Percentiles rank a stretch among this genome's conserved stretches.
phyloP scores from a whole-genome alignment of 1,140 invertebrate genomes.

The Scaptodrosophila lebanonensis region DNA sequence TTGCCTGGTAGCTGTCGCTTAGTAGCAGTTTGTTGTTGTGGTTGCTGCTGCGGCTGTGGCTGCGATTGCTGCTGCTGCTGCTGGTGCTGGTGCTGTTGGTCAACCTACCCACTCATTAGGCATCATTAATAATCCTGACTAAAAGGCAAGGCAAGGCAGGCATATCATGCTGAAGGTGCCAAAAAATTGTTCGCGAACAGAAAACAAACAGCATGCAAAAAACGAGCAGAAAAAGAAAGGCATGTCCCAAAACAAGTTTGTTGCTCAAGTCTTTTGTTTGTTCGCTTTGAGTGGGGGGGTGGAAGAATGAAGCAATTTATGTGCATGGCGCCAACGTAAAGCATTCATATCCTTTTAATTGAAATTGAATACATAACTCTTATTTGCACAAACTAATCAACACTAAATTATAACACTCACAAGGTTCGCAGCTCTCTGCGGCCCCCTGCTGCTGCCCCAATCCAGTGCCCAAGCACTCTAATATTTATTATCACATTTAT shows the following conservation, averaged over 20 bases:
- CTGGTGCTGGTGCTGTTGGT: too few species aligned
- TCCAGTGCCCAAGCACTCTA: slow-evolving; percentile 46
- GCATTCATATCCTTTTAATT: slow-evolving; percentile 75
- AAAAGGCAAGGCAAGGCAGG: slow-evolving; percentile 2
- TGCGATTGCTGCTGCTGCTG: too few species aligned
- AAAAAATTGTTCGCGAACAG: slow-evolving; percentile 29
- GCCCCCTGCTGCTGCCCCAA: too few species aligned
- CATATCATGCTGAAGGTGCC: slow-evolving; percentile 62
- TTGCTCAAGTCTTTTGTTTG: slow-evolving; percentile 48
- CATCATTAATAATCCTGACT: slow-evolving; percentile 60
- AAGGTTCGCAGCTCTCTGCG: too few species aligned
- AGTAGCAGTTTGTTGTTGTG: slow-evolving; percentile 20
- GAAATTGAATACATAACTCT: slow-evolving; percentile 74
- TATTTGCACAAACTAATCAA: slow-evolving; percentile 75
- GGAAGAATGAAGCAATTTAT: slow-evolving; percentile 1
- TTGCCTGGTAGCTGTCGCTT: slow-evolving; percentile 34
- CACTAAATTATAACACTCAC: slow-evolving; percentile 74
- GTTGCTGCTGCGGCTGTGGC: slow-evolving; percentile 18
- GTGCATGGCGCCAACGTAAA: slow-evolving; percentile 31
- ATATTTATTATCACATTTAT: slow-evolving; percentile 75
- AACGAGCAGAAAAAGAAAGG: slow-evolving; percentile 18
- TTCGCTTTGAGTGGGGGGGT: slow-evolving; percentile 6
- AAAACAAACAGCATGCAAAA: slow-evolving; percentile 13
- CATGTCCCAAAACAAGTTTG: slow-evolving; percentile 53
- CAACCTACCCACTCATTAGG: slow-evolving; percentile 69